Evolutionary conservation across 2,888 invertebrate genomes (phyloP), one percentile per base, ranked within the genome.

Genomic region (Heliconius aoede): DNA sequence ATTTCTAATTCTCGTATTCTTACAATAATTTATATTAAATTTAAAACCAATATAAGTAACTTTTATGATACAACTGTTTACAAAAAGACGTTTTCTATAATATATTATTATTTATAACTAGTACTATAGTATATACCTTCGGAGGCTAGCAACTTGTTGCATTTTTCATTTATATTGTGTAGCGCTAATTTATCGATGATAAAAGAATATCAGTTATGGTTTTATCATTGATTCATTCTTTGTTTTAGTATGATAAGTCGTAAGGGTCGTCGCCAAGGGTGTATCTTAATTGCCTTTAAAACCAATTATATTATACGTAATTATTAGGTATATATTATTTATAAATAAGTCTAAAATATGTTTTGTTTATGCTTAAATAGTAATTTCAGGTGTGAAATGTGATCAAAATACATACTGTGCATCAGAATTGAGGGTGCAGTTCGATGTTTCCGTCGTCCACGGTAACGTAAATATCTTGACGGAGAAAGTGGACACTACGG

Each of bases 361-460:
- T 58, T 51, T 65, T 65, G 64, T 68, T 74, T 78, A 28, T 1
- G 58, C 30, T 55, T 72, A 46, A 67, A 72, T 51, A 77, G 46
- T 77, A 67, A 74, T 74, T 72, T 67, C 24, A 71, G 64, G 55
- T 15, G 30, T 5, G 30, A 74, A 83, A 85, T 80, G 80, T 80
- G 18, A 83, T 76, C 67, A 81, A 87, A 86, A 83, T 88, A 91
- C 92, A 84, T 88, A 93, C 93, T 86, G 87, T 92, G 88, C 93
- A 92, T 93, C 87, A 90, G 92, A 86, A 84, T 85, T 86, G 82
- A 85, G 85, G 82, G 85, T 84, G 82, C 82, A 83, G 86, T 85
- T 85, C 83, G 81, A 82, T 81, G 79, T 81, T 83, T 84, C 84
- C 83, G 80, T 80, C 76, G 80, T 83, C 81, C 85, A 87, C 85